These are phyloP conservation scores for Heteractis magnifica DNA, from an alignment of 92 coral and sea anemone genomes.

Conservation along the genomic window DNA sequence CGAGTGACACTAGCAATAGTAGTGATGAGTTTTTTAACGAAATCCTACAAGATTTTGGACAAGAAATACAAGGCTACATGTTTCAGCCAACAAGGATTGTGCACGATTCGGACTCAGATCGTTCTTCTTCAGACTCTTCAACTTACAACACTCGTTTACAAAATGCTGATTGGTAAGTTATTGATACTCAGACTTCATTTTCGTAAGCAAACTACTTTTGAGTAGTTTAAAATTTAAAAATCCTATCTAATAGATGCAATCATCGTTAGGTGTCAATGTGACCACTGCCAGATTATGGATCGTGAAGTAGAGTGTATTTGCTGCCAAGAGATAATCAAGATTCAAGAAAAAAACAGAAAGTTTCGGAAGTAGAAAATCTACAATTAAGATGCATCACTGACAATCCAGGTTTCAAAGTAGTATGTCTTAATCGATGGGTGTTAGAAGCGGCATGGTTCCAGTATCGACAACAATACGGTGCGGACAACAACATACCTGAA, in stretches of 20 bases:
- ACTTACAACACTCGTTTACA: not conserved
- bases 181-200: not conserved
- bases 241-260: too few species aligned
- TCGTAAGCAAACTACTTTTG: too few species aligned
- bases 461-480: not conserved
- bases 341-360: slow-evolving; percentile 24
- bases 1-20: not conserved
- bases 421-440: slow-evolving; percentile 36
- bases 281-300: slow-evolving; percentile 31
- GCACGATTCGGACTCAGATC: not conserved
- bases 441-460: slow-evolving; percentile 41
- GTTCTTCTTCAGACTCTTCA: not conserved
- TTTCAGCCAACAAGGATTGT: not conserved
- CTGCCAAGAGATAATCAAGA: slow-evolving; percentile 32
- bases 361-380: slow-evolving; percentile 24
- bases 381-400: slow-evolving; percentile 22
- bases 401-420: slow-evolving; percentile 37
- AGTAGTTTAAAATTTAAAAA: too few species aligned
- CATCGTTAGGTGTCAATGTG: slow-evolving; percentile 8
- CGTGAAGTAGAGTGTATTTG: slow-evolving; percentile 31
- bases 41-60: not conserved
- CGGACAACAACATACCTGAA: slow-evolving; percentile 2
- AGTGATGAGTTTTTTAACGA: not conserved
- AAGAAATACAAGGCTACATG: not conserved
- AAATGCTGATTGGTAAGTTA: not conserved